These are phyloP conservation scores for Shargacucullia verbasci DNA, from an alignment of 2,888 invertebrate genomes.

Conservation along the genomic window DNA sequence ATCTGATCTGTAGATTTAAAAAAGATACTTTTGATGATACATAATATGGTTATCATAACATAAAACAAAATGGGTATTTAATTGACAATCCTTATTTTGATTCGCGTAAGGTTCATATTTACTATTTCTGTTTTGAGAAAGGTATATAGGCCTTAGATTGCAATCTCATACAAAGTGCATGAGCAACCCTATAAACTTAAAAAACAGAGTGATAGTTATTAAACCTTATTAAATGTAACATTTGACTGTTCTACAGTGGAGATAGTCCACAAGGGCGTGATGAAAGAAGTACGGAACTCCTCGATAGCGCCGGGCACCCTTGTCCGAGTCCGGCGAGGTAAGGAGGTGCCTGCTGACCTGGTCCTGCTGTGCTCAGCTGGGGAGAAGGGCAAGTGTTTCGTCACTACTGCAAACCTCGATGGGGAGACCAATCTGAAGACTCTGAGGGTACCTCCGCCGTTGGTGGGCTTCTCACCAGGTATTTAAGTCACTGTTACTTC, in stretches of 20 bases:
- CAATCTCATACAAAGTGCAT: too few relatives aligned
- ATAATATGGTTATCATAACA: too few relatives aligned
- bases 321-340: slow-evolving; percentile 91
- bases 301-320: slow-evolving; percentile 93
- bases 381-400: slow-evolving; percentile 91
- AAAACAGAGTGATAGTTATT: too few relatives aligned
- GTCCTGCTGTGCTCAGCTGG: slow-evolving; percentile 92
- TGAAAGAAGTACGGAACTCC: slow-evolving; percentile 87
- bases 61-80: too few relatives aligned
- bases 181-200: background rate
- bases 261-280: slow-evolving; percentile 87
- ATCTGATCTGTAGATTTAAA: too few relatives aligned
- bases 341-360: slow-evolving; percentile 95
- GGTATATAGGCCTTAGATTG: too few relatives aligned
- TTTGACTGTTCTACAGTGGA: slow-evolving; percentile 79
- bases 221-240: too few relatives aligned
- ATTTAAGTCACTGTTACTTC: slow-evolving; percentile 21
- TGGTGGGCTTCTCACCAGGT: slow-evolving; percentile 82
- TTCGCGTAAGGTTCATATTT: too few relatives aligned
- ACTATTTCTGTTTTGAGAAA: too few relatives aligned
- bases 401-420: slow-evolving; percentile 96
- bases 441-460: slow-evolving; percentile 79
- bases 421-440: slow-evolving; percentile 95
- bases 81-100: too few relatives aligned
- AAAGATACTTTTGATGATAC: too few relatives aligned